phyloP scores from a whole-genome alignment of 2,113 vertebrate species.

The Gnathonemus longibarbis region DNA sequence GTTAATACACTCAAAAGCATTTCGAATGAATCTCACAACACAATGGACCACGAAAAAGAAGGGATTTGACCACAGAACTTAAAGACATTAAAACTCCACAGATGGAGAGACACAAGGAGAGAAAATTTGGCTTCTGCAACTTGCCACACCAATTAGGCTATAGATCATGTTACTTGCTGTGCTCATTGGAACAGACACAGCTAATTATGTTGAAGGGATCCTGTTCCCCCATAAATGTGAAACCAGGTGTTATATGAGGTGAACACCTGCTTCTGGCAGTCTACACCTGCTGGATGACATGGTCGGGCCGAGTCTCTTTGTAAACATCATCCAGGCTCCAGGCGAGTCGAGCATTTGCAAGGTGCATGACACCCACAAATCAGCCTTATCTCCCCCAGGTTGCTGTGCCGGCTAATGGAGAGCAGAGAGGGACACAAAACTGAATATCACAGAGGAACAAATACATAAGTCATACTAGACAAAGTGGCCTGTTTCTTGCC shows the following conservation, averaged over 20 bases:
- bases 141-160: neutral
- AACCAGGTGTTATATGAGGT: slow-evolving; percentile 12
- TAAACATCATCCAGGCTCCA: neutral
- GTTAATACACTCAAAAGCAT: neutral
- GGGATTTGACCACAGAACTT: neutral
- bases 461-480: neutral
- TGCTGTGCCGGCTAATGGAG: slow-evolving; percentile 8
- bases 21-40: neutral
- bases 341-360: neutral
- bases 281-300: slow-evolving; percentile 56
- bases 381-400: neutral
- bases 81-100: too few species aligned
- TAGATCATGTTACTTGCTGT: slow-evolving; percentile 1
- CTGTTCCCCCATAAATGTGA: neutral
- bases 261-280: slow-evolving; percentile 29
- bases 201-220: slow-evolving; percentile 13
- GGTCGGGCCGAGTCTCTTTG: slow-evolving; percentile 18
- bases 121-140: neutral
- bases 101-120: neutral
- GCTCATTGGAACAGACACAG: slow-evolving; percentile 4
- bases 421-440: neutral
- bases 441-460: neutral
- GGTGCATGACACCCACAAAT: neutral
- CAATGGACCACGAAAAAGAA: neutral
- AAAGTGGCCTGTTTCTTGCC: neutral